Evolutionary conservation across 2,888 invertebrate genomes (phyloP).

Genomic region (Morpho deidamia): DNA sequence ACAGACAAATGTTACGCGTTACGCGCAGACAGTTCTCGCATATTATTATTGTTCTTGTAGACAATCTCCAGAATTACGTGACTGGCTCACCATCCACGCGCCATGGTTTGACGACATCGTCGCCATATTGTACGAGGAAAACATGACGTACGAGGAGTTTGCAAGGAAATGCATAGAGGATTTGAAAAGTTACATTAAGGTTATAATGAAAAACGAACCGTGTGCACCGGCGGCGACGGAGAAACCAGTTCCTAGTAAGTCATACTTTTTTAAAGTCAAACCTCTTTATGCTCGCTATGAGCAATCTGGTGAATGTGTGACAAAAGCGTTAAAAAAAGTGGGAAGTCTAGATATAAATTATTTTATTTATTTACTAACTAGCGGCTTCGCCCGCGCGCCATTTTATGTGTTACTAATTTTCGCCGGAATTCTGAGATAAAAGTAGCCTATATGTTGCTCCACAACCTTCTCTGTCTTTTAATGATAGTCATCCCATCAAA

Average conservation of each 20-base stretch:
- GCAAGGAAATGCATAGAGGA: conserved; percentile 26
- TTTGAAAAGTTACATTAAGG: conserved; percentile 27
- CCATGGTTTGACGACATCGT: conserved; percentile 83
- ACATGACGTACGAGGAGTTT: conserved; percentile 50
- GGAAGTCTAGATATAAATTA: too few species aligned
- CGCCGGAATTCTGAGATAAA: too few species aligned
- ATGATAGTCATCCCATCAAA: too few species aligned
- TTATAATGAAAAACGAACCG: conserved; percentile 17
- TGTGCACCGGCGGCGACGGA: conserved; percentile 33
- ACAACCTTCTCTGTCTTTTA: too few species aligned
- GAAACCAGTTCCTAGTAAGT: neutral
- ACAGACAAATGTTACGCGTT: too few species aligned
- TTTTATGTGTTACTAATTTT: too few species aligned
- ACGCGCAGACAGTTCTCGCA: too few species aligned
- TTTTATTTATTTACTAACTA: too few species aligned
- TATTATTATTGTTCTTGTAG: conserved; percentile 16
- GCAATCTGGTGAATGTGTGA: neutral
- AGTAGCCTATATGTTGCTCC: too few species aligned
- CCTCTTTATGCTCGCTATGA: neutral
- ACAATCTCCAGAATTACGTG: conserved; percentile 77
- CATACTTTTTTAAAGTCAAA: neutral
- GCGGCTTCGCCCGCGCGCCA: too few species aligned
- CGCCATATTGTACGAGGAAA: conserved; percentile 80
- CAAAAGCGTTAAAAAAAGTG: too few species aligned
- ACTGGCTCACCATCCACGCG: conserved; percentile 80